phyloP scores from a whole-genome alignment of 2,113 vertebrate genomes.

The Pardalotus punctatus region DNA sequence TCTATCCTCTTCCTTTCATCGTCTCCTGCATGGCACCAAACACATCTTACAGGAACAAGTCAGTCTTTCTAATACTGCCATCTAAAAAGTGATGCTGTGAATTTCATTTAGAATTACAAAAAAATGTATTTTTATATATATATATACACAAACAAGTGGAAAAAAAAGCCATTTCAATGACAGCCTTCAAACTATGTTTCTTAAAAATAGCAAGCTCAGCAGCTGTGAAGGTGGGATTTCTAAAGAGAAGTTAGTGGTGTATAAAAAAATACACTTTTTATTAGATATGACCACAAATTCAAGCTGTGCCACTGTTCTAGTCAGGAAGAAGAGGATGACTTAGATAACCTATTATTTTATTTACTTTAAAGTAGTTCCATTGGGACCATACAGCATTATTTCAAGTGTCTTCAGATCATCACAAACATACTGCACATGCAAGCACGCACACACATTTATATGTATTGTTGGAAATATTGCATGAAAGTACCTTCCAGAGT shows the following conservation, averaged over 20 bases:
- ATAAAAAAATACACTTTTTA: background rate
- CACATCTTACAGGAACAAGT: background rate
- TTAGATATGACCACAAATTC: background rate
- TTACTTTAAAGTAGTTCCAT: background rate
- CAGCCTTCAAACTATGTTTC: background rate
- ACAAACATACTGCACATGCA: background rate
- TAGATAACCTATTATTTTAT: background rate
- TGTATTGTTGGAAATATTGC: accelerated
- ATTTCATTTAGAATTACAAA: background rate
- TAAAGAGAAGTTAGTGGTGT: background rate
- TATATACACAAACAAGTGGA: background rate
- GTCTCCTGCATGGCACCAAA: background rate
- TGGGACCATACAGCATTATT: background rate
- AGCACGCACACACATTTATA: background rate
- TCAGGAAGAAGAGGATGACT: background rate
- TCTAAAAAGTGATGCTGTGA: background rate
- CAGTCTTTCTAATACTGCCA: background rate
- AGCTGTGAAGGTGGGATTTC: background rate
- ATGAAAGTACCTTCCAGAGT: background rate
- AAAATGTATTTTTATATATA: too few relatives aligned
- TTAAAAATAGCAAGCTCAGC: background rate
- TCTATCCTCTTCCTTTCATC: background rate
- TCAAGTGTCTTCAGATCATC: background rate
- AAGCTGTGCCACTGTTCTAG: background rate
- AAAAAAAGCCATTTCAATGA: background rate